A percentile compares a stretch with the other conserved stretches of the same genome.
Conservation (phyloP, 2,797 vertebrate species). For the Xenopus petersii region DNA sequence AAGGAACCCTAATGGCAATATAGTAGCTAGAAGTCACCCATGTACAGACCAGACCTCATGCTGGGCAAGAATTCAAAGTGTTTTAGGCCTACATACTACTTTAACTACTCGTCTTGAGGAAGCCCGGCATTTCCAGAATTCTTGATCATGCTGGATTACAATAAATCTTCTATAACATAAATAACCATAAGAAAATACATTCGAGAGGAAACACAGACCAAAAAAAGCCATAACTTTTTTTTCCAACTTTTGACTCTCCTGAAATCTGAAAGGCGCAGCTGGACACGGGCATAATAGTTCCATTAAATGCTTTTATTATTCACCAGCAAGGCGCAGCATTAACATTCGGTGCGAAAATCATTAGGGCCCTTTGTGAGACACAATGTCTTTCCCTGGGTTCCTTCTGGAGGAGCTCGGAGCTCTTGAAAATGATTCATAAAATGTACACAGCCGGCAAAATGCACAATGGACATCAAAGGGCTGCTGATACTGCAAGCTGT, state of each 20-base stretch:
- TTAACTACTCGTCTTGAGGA: too few relatives aligned
- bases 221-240: too few relatives aligned
- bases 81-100: too few relatives aligned
- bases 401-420: conserved; percentile 19
- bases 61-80: too few relatives aligned
- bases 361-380: conserved; percentile 12
- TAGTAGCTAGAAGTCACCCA: too few relatives aligned
- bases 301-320: conserved; percentile 6
- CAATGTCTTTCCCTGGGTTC: conserved; percentile 28
- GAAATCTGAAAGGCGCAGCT: conserved; percentile 12
- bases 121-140: too few relatives aligned
- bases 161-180: too few relatives aligned
- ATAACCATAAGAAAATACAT: too few relatives aligned
- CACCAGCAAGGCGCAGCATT: neutral
- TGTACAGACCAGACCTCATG: too few relatives aligned
- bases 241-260: neutral
- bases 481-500: conserved; percentile 20
- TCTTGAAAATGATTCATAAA: conserved; percentile 47
- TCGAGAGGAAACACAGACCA: too few relatives aligned
- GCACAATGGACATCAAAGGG: conserved; percentile 27
- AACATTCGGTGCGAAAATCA: conserved; percentile 3
- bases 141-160: too few relatives aligned
- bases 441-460: conserved; percentile 1
- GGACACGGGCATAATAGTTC: conserved; percentile 4
- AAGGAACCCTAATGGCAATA: too few relatives aligned